Evolutionary conservation across 2,797 vertebrate species (phyloP).

Genomic region (Helostoma temminkii): DNA sequence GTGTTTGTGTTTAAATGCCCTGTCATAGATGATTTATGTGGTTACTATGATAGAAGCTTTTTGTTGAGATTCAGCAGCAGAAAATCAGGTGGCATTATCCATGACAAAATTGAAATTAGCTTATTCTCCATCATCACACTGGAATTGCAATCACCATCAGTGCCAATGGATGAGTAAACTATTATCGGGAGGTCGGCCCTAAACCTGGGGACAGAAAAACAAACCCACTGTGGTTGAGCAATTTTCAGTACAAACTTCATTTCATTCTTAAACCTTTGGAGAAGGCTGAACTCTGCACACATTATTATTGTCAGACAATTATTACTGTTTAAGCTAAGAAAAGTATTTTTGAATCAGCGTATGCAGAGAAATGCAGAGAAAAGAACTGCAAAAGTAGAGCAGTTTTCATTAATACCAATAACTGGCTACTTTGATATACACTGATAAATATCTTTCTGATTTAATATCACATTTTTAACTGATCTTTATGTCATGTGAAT

Average conservation of each 20-base stretch:
- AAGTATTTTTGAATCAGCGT: slow-evolving; percentile 10
- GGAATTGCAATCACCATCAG: slow-evolving; percentile 71
- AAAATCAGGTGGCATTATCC: slow-evolving; percentile 81
- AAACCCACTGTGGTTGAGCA: slow-evolving; percentile 62
- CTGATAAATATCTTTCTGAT: no score
- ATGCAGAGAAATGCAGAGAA: no score
- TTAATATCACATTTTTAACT: no score
- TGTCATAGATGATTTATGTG: slow-evolving; percentile 82
- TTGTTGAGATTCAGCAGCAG: slow-evolving; percentile 75
- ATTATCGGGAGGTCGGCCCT: slow-evolving; percentile 56
- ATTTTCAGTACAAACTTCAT: slow-evolving; percentile 52
- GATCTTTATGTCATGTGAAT: no score
- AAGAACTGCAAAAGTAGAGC: not conserved
- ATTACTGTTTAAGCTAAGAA: slow-evolving; percentile 18
- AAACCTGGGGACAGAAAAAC: slow-evolving; percentile 67
- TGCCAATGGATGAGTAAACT: slow-evolving; percentile 68
- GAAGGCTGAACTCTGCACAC: slow-evolving; percentile 26
- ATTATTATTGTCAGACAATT: slow-evolving; percentile 4
- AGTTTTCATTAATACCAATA: not conserved
- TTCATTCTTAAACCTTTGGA: slow-evolving; percentile 54
- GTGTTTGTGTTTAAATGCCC: slow-evolving; percentile 80
- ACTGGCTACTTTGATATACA: no score
- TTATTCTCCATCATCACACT: slow-evolving; percentile 70
- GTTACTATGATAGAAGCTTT: slow-evolving; percentile 74
- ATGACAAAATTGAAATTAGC: slow-evolving; percentile 81